Base-by-base conservation (phyloP, 2,797 vertebrate species). In the Lates japonicus region DNA sequence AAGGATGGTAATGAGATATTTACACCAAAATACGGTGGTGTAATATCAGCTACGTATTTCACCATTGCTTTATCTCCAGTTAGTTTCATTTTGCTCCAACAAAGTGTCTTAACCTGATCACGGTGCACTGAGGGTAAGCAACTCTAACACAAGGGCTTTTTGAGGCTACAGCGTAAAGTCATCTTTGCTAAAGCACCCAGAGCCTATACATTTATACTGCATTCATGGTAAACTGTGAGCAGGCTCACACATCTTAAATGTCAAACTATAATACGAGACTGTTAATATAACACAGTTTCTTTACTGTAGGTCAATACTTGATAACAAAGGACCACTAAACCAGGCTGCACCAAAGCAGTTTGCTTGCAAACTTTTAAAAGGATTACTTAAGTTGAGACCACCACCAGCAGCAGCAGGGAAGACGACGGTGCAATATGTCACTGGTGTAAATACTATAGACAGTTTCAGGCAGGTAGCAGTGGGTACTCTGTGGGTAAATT, bases 21-120 rank as follows among this genome's bases (percentile, higher is more conserved):
- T 31, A 7, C 49, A 67, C 19, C 46, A 70, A 52, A 61, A 69
- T 25, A 14, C 63, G 63, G 6, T 49, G 35, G 71, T 70, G 49
- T 70, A 48, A 76, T 76, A 66, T 16, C 74, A 77, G 6, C 65
- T 52, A 10, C 5, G 6, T 11, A 35, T 64, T 72, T 77, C 39
- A 52, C 16, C 33, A 41, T 33, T 46, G 58, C 73, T 33, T 70
- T 54, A 57, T 42, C 48, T 71, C 35, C 37, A 37, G 49, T 66
- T 55, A 19, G 20, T 74, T 49, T 79, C 0, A 64, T 67, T 76
- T 77, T 42, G 31, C 74, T 79, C 65, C 66, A 80, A 75, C 57
- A 79, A 73, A 85, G 86, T 92, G 90, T 93, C 90, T 93, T 89
- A 88, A 86, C 58, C 48, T 57, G 64, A 71, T 71, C 14, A 10